Evolutionary conservation across 2,888 invertebrate species (phyloP).

Genomic region (Sphaerophoria taeniata): DNA sequence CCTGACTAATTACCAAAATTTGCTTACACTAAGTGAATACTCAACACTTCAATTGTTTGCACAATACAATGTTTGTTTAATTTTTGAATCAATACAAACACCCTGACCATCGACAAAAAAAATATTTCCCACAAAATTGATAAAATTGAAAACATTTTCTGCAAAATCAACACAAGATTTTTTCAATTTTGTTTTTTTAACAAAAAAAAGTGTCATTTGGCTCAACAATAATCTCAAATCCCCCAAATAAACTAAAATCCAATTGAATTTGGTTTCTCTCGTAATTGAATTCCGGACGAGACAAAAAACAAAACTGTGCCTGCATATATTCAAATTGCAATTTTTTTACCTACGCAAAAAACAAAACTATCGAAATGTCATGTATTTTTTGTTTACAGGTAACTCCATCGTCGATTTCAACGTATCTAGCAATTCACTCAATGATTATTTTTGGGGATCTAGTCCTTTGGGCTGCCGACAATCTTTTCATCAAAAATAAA

Average conservation of each 20-base stretch:
- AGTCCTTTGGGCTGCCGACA: constrained; percentile 76
- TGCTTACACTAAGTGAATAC: too few species aligned
- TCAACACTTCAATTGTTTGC: too few species aligned
- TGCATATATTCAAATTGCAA: not conserved
- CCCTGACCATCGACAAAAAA: not conserved
- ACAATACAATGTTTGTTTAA: not conserved
- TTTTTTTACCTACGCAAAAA: not conserved
- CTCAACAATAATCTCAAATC: not conserved
- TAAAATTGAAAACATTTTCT: not conserved
- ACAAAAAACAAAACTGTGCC: not conserved
- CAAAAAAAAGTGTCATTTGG: not conserved
- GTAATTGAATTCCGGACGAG: constrained; percentile 1
- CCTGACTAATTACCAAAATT: too few species aligned
- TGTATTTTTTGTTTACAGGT: constrained; percentile 73
- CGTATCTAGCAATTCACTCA: constrained; percentile 77
- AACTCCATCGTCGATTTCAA: constrained; percentile 76
- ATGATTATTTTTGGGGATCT: constrained; percentile 76
- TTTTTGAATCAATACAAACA: not conserved
- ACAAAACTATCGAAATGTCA: not conserved
- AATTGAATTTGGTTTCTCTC: not conserved
- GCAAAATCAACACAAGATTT: not conserved
- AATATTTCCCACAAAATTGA: not conserved
- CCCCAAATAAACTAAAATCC: not conserved
- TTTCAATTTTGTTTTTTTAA: not conserved
- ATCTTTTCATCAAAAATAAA: constrained; percentile 75